Base-by-base conservation (phyloP, 2,888 invertebrate genomes). In the Catocala fraxini region DNA sequence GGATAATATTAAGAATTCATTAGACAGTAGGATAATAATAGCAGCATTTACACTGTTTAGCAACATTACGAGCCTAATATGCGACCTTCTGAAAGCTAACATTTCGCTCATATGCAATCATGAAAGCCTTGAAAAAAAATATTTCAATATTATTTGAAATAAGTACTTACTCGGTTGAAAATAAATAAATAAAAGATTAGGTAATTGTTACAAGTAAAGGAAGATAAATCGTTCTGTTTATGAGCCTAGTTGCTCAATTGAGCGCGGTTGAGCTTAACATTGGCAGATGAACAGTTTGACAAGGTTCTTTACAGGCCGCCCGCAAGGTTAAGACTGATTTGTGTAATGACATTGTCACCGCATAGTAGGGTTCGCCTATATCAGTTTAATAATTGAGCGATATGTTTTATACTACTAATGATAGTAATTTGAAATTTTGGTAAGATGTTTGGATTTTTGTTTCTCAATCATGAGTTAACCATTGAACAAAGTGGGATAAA, bases 111-210 rank as follows among this genome's bases (percentile, higher is more conserved):
- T 49, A 34, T 46, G 61, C 61, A 61, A 61, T 56, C 61, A 56
- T 47, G 56, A 41, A 47, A 33, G 51, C 56, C 61, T 61, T 61
- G 61, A 55, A 46, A 51, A n/a, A 56, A 51, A 56, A 52, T 52
- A 35, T 61, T 61, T 52, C 56, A 56, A 56, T 52, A 51, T 13
- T 35, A 42, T 52, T 46, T 33, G 10, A 43, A 55, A 55, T 47
- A 34, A 11, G 39, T 45, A 46, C 6, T 12, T 12, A 45, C 46
- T 33, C 4, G 25, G 33, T 33, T 39, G 9, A 39, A 10, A 52
- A 52, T 46, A 25, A n/a, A 15, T 42, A 52, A n/a, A n/a, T 13
- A 35, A 51, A 35, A 13, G 10, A 51, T 35, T 51, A 12, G 13
- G 12, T 10, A 53, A 34, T 34, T 34, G 48, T 48, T 33, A n/a